Percentiles rank a stretch among this genome's conserved stretches.
Evolutionary conservation across 2,888 invertebrate genomes (phyloP).

Genomic region (Harpalus rubripes): DNA sequence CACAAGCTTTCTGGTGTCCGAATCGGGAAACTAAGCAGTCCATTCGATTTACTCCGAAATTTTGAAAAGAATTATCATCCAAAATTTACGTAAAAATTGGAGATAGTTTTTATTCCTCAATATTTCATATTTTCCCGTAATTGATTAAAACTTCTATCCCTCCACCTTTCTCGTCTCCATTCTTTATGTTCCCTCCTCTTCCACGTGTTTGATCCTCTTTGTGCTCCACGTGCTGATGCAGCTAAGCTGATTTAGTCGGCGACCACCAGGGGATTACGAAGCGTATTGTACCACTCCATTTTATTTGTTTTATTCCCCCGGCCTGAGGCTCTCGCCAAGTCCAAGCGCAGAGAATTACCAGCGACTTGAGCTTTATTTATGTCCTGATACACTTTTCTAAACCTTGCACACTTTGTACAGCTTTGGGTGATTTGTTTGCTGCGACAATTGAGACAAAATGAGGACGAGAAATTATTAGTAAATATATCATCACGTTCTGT

Average conservation of each 20-base stretch:
- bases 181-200: constrained; percentile 13
- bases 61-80: no score
- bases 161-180: not conserved
- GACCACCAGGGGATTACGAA: constrained; percentile 71
- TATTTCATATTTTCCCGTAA: not conserved
- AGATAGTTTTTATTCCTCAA: no score
- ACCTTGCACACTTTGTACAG: not conserved
- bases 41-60: no score
- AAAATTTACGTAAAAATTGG: no score
- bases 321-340: not conserved
- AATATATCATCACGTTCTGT: not conserved
- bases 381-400: constrained; percentile 2
- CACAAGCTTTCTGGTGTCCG: no score
- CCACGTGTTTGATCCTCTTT: constrained; percentile 40
- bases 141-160: not conserved
- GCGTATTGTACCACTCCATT: constrained; percentile 68
- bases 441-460: constrained; percentile 2
- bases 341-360: not conserved
- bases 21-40: no score
- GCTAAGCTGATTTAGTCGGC: constrained; percentile 64
- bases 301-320: constrained; percentile 56
- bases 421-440: not conserved
- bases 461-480: not conserved
- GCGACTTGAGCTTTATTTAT: constrained; percentile 1
- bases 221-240: constrained; percentile 27